Percentiles rank a stretch among this genome's conserved stretches.
phyloP scores from a whole-genome alignment of 2,888 invertebrate genomes.

The Agrochola lota region DNA sequence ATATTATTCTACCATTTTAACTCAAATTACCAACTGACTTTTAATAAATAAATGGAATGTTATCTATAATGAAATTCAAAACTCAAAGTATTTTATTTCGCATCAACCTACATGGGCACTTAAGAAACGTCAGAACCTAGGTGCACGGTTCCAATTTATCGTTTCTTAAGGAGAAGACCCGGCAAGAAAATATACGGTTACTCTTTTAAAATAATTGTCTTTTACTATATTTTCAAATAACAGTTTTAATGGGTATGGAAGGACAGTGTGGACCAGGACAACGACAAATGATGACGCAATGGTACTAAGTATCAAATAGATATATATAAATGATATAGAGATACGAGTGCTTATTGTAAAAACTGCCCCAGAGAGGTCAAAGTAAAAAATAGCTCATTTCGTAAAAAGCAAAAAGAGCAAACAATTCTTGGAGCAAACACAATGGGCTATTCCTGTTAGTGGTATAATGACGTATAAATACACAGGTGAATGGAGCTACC shows the following conservation, averaged over 20 bases:
- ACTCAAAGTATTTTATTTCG: too few species aligned
- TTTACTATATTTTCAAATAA: too few species aligned
- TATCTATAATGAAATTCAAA: neutral
- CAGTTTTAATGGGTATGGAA: too few species aligned
- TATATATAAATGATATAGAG: neutral
- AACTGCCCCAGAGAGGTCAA: neutral
- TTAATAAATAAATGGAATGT: neutral
- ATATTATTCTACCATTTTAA: neutral
- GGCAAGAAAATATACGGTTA: too few species aligned
- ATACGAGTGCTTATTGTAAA: neutral
- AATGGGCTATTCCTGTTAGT: slow-evolving; percentile 4
- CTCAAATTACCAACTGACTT: neutral
- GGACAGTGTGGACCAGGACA: too few species aligned
- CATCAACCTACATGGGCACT: too few species aligned
- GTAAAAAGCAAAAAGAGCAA: neutral
- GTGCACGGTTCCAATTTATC: too few species aligned
- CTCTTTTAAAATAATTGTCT: too few species aligned
- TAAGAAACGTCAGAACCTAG: too few species aligned
- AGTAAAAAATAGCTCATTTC: slow-evolving; percentile 4
- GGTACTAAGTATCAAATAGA: neutral
- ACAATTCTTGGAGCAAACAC: slow-evolving; percentile 22
- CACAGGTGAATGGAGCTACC: neutral
- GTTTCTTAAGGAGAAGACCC: too few species aligned
- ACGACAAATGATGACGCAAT: neutral
- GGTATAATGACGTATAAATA: slow-evolving; percentile 10